Evolutionary conservation across 2,113 vertebrate species (phyloP).

Genomic region (Hippocampus abdominalis): DNA sequence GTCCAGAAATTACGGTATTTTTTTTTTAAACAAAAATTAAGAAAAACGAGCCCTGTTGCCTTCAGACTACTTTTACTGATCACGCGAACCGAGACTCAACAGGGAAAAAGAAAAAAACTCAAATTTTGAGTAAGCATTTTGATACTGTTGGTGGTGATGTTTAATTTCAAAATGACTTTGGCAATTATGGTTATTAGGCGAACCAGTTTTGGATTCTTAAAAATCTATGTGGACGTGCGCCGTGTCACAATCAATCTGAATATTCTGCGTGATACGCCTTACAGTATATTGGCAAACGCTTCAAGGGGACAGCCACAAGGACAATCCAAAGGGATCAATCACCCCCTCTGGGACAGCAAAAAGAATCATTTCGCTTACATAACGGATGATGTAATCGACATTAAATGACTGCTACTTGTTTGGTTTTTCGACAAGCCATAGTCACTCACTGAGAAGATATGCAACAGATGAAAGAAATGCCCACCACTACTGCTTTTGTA

Average conservation of each 20-base stretch:
- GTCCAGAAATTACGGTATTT: too few relatives aligned
- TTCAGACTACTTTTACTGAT: neutral
- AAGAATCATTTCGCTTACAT: slow-evolving; percentile 18
- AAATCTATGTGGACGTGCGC: neutral
- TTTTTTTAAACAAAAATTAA: too few relatives aligned
- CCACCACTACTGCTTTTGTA: slow-evolving; percentile 21
- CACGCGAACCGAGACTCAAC: neutral
- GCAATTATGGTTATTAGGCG: too few relatives aligned
- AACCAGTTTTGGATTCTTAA: too few relatives aligned
- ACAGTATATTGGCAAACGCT: neutral
- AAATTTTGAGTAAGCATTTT: too few relatives aligned
- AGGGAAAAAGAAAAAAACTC: too few relatives aligned
- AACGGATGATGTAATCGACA: slow-evolving; percentile 1
- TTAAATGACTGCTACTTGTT: neutral
- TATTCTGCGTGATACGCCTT: neutral
- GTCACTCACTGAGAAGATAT: neutral
- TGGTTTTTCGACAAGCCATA: neutral
- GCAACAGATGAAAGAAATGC: neutral
- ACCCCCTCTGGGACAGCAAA: slow-evolving; percentile 15
- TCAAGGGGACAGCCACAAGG: slow-evolving; percentile 17
- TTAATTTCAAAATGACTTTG: too few relatives aligned
- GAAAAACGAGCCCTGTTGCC: neutral
- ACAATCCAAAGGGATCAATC: slow-evolving; percentile 29
- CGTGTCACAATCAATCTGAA: neutral
- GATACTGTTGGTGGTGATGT: too few relatives aligned